Conservation (phyloP, 2,888 invertebrate genomes). For the Hecatera dysodea region DNA sequence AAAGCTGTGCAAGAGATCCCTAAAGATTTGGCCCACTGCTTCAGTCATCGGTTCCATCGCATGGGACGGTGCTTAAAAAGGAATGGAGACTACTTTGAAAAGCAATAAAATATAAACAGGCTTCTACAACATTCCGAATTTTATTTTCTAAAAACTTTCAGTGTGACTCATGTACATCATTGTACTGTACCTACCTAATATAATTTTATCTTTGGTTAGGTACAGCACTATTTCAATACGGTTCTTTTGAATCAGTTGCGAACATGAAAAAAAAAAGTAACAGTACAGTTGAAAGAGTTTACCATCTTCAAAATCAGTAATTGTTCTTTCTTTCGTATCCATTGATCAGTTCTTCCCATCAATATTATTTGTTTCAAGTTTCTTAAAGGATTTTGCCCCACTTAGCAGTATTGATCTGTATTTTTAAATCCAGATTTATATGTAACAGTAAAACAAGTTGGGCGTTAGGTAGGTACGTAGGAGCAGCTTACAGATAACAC, state of each 20-base stretch:
- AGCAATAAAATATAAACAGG: no score
- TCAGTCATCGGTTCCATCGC: no score
- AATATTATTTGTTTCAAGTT: background rate
- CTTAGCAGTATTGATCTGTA: background rate
- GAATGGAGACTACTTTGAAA: no score
- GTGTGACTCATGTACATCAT: no score
- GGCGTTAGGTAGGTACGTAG: background rate
- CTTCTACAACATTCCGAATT: no score
- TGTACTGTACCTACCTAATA: background rate
- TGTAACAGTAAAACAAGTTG: conserved; percentile 8
- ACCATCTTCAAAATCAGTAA: background rate
- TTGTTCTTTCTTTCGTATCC: no score
- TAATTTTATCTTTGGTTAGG: background rate
- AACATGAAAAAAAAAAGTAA: conserved; percentile 7
- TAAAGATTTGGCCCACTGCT: no score
- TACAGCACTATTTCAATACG: conserved; percentile 1
- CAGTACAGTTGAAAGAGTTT: background rate
- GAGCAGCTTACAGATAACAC: background rate
- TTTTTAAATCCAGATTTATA: background rate
- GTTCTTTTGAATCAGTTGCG: conserved; percentile 10
- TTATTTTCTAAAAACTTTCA: no score
- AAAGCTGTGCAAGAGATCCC: no score
- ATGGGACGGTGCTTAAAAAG: no score
- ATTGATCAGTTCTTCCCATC: background rate
- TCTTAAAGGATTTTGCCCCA: background rate